phyloP scores from a whole-genome alignment of 2,113 vertebrate genomes.

The Ceuthmochares aereus region DNA sequence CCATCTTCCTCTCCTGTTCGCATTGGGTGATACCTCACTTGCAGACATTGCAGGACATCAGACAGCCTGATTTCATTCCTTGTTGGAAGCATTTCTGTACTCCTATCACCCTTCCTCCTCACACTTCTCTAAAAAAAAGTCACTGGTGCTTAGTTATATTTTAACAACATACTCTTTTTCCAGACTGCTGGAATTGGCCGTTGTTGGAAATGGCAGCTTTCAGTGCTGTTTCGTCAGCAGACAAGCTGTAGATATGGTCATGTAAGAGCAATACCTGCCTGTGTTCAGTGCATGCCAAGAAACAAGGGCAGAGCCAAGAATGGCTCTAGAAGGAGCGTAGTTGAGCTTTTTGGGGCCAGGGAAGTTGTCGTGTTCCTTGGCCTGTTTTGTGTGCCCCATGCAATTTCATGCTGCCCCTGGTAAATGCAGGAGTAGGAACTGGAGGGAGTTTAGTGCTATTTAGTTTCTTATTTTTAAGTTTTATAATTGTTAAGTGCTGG shows the following conservation, averaged over 20 bases:
- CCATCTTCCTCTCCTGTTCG: not conserved
- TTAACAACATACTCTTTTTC: accelerated
- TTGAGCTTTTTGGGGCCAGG: not conserved
- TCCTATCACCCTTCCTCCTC: accelerated
- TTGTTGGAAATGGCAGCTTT: not conserved
- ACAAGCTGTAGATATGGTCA: not conserved
- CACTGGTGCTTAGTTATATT: not conserved
- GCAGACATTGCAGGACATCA: accelerated
- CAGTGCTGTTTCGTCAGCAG: accelerated
- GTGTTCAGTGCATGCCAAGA: not conserved
- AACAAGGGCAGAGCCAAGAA: not conserved
- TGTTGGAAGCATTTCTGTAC: not conserved
- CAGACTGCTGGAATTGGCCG: not conserved
- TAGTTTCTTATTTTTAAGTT: not conserved
- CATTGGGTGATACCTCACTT: not conserved
- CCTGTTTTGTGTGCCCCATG: not conserved
- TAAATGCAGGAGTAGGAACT: not conserved
- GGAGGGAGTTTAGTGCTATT: not conserved
- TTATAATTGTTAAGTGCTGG: not conserved
- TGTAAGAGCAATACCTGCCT: accelerated
- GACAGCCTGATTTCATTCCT: not conserved
- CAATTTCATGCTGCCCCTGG: not conserved
- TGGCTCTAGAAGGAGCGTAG: not conserved
- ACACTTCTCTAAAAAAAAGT: not conserved
- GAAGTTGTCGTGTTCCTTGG: not conserved